phyloP scores from a whole-genome alignment of 2,888 invertebrate genomes.

The Herminia tarsipennalis region DNA sequence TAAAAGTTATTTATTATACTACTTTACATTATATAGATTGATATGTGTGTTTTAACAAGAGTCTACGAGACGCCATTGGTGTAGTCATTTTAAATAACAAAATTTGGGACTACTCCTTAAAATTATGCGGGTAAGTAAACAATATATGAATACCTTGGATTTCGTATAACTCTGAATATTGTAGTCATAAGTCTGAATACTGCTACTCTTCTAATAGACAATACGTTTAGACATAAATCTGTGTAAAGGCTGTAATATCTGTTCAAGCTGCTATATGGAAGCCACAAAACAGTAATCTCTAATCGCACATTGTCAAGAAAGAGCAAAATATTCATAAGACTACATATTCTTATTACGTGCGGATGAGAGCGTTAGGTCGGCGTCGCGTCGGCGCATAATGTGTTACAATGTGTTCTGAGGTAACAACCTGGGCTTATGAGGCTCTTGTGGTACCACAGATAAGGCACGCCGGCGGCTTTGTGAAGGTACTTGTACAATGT shows the following conservation, averaged over 20 bases:
- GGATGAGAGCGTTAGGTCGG: slow-evolving; percentile 66
- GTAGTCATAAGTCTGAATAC: no score
- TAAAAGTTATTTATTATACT: no score
- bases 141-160: no score
- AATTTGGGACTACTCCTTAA: no score
- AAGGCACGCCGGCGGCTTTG: slow-evolving; percentile 80
- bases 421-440: slow-evolving; percentile 80
- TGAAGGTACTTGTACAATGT: slow-evolving; percentile 72
- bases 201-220: no score
- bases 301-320: slow-evolving; percentile 63
- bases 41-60: no score
- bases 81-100: no score
- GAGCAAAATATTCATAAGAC: slow-evolving; percentile 73
- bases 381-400: slow-evolving; percentile 75
- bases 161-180: no score
- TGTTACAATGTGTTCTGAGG: slow-evolving; percentile 81
- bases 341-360: slow-evolving; percentile 75
- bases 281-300: slow-evolving; percentile 52
- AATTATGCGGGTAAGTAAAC: no score
- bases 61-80: no score
- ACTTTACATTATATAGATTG: no score
- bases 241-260: slow-evolving; percentile 32
- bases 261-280: slow-evolving; percentile 37
- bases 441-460: slow-evolving; percentile 74
- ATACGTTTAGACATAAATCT: slow-evolving; percentile 18